Base-by-base conservation (phyloP, 2,888 invertebrate species). In the Brachylomia viminalis region DNA sequence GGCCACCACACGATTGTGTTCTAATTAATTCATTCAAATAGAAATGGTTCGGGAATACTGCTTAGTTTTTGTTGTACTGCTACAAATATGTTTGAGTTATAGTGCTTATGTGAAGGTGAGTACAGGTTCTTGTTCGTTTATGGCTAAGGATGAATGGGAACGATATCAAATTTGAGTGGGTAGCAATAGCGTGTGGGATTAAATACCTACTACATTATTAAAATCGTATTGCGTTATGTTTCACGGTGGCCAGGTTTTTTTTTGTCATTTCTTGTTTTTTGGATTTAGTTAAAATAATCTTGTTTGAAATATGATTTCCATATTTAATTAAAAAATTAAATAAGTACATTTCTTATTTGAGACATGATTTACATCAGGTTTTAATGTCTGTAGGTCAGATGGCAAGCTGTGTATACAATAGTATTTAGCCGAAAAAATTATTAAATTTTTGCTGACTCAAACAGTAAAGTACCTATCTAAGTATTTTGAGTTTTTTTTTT, bases 71-170 rank as follows among this genome's bases (percentile, higher is more conserved):
- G 49, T 84, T 54, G 64, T 86, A 65, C 42, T 85, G 47, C 77
- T 84, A 42, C 75, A 83, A 68, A 68, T 87, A 71, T 81, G 72
- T 83, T 75, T 69, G 23, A 64, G 72, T 76, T 77, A 75, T 62
- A 69, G 83, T 82, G 82, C 77, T 62, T 38, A 47, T 61, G 69
- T 78, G n/a, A 84, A 87, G 86, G 89, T 89, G 72, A 79, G 89
- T 59, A 47, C 33, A 38, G 8, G 30, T 54, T 76, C 17, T 65
- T 38, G 8, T n/a, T 47, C 45, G 2, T 62, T 75, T 61, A 54
- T 80, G 15, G 49, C 38, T 20, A 27, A 10, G 1, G 2, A 54
- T 59, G 1, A 6, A 42, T 54, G 15, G n/a, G 15, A 54, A 30
- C 27, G 15, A 49, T 73, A 33, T 33, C 17, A 23, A 49, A 33